phyloP scores from a whole-genome alignment of 2,113 vertebrate species.

The Bettongia penicillata region DNA sequence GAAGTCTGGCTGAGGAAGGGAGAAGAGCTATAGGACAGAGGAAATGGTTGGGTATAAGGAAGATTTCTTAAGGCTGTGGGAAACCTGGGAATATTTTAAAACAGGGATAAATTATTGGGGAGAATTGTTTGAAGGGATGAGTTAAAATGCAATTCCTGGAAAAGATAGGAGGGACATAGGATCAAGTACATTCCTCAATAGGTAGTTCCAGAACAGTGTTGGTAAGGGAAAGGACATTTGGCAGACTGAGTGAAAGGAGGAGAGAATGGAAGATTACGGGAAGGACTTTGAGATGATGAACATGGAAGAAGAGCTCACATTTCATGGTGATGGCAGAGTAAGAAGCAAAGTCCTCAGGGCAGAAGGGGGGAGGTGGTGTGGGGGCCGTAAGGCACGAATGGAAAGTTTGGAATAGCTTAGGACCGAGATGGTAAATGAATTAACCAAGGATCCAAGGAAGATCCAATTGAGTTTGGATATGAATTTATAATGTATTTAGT shows the following conservation, averaged over 20 bases:
- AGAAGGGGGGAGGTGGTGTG: no score
- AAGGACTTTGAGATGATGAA: background rate
- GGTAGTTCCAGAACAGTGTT: background rate
- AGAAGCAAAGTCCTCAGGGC: no score
- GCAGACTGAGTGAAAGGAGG: background rate
- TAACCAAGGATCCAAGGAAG: background rate
- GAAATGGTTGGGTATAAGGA: background rate
- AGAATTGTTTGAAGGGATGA: background rate
- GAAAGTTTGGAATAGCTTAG: background rate
- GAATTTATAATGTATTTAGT: background rate
- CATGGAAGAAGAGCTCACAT: background rate
- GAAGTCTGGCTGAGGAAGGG: background rate
- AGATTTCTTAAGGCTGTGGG: background rate
- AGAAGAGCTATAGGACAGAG: background rate
- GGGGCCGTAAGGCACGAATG: background rate
- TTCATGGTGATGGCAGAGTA: background rate
- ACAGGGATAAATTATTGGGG: background rate
- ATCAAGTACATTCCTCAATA: background rate
- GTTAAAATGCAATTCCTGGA: background rate
- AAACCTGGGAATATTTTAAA: background rate
- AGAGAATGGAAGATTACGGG: background rate
- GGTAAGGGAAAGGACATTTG: background rate
- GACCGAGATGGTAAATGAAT: background rate
- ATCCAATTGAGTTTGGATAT: no score
- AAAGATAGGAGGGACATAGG: background rate